Evolutionary conservation across 2,113 vertebrate species (phyloP).

Genomic region (Ia io): DNA sequence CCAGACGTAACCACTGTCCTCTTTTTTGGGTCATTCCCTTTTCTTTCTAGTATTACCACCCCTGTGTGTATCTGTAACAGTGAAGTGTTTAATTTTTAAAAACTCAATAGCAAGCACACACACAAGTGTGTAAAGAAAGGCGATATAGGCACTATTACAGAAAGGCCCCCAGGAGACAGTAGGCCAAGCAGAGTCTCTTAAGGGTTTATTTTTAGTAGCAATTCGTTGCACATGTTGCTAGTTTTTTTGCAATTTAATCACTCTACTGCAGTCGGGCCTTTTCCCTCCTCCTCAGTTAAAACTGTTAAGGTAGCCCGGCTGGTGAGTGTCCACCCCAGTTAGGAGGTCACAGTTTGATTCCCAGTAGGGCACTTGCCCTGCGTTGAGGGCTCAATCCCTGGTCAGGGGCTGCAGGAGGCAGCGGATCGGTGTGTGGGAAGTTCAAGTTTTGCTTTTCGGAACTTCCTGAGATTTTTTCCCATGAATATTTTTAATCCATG

Average conservation of each 20-base stretch:
- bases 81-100: background rate
- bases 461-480: background rate
- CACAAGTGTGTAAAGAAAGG: background rate
- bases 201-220: conserved; percentile 25
- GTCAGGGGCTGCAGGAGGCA: no score
- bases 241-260: conserved; percentile 14
- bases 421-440: background rate
- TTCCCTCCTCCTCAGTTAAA: background rate
- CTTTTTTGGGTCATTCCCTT: background rate
- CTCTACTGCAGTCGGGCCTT: background rate
- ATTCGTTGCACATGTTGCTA: conserved; percentile 21
- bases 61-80: background rate
- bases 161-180: background rate
- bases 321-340: no score
- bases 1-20: background rate
- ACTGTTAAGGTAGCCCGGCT: background rate
- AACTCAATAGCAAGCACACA: background rate
- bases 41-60: background rate
- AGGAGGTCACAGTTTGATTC: no score
- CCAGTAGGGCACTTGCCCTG: no score
- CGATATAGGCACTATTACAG: background rate
- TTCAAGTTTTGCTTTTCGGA: background rate
- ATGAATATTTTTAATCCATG: background rate
- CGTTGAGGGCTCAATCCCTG: no score
- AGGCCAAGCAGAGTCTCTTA: background rate